phyloP scores from a whole-genome alignment of 2,797 vertebrate species.

The Sciurus vulgaris region DNA sequence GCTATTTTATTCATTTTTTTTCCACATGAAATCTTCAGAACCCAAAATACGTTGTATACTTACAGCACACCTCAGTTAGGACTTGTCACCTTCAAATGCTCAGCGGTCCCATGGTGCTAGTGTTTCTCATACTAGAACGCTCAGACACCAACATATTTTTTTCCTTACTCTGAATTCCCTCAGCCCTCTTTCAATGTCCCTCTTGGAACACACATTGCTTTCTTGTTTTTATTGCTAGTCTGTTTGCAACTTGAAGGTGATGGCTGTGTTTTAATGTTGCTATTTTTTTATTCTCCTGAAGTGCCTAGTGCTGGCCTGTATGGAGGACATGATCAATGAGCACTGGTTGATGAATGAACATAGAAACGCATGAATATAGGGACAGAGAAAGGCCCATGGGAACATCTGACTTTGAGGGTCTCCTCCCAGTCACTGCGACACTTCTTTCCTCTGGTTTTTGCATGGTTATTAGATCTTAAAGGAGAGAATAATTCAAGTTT shows the following conservation, averaged over 20 bases:
- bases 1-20: not conserved
- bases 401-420: conserved; percentile 17
- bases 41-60: no score
- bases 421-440: not conserved
- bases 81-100: not conserved
- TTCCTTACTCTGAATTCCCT: conserved; percentile 1
- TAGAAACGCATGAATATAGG: not conserved
- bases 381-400: not conserved
- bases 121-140: fast-evolving
- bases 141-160: not conserved
- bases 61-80: not conserved
- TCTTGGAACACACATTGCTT: not conserved
- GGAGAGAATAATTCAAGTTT: conserved; percentile 51
- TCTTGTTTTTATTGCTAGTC: not conserved
- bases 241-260: not conserved
- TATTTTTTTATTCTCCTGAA: not conserved
- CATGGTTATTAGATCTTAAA: not conserved
- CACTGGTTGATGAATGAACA: not conserved
- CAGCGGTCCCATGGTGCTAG: fast-evolving
- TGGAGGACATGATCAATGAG: not conserved
- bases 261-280: not conserved
- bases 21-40: not conserved
- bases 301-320: not conserved
- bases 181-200: not conserved
- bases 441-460: conserved; percentile 60